Evolutionary conservation across 2,888 invertebrate species (phyloP).

Genomic region (Mimachlamys varia): DNA sequence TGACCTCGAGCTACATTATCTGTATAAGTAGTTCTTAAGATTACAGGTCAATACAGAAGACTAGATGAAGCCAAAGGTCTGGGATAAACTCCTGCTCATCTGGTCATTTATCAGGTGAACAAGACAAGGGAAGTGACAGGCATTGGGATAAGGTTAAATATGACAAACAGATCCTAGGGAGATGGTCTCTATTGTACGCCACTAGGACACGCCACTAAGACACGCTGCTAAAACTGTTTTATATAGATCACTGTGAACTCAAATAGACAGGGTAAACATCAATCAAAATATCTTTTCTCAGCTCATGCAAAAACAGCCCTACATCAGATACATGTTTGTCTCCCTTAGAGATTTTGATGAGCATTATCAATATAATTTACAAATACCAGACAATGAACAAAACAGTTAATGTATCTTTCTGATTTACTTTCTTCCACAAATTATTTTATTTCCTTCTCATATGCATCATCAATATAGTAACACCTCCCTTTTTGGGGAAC

Average conservation of each 20-base stretch:
- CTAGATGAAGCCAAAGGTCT: background rate
- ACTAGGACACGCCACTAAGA: background rate
- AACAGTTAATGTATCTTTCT: too few species aligned
- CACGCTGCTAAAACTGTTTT: too few species aligned
- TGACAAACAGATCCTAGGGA: background rate
- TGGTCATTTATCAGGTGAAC: background rate
- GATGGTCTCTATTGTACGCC: background rate
- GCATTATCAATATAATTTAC: too few species aligned
- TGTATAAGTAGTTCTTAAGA: background rate
- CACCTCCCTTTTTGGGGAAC: background rate
- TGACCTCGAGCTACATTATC: background rate
- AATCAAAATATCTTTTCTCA: too few species aligned
- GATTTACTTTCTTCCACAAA: too few species aligned
- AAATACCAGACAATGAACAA: too few species aligned
- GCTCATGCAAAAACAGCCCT: too few species aligned
- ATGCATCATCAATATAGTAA: background rate
- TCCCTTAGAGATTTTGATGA: too few species aligned
- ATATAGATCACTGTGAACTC: too few species aligned
- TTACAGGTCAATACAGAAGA: background rate
- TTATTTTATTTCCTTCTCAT: too few species aligned
- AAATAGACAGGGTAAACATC: too few species aligned
- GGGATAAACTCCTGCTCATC: background rate
- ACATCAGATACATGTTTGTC: too few species aligned
- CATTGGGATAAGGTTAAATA: background rate
- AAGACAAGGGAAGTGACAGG: slow-evolving; percentile 17